These are phyloP conservation scores for Babylonia areolata DNA, from an alignment of 1,140 invertebrate species.

Conservation along the genomic window DNA sequence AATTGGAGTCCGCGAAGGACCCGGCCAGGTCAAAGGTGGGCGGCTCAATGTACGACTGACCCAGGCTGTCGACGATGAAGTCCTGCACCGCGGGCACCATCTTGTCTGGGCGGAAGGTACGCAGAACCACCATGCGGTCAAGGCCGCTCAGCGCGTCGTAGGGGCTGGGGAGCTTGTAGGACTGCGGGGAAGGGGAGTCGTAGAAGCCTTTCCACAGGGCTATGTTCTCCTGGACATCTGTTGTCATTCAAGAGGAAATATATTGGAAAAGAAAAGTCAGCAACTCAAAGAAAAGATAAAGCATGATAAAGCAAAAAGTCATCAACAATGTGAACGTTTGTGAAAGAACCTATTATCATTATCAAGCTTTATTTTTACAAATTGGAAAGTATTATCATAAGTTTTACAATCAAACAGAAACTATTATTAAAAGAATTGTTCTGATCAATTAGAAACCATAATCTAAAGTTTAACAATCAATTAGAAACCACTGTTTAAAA, in stretches of 20 bases:
- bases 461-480: too few relatives aligned
- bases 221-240: slow-evolving; percentile 72
- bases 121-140: slow-evolving; percentile 72
- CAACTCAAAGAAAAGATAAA: too few relatives aligned
- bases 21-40: slow-evolving; percentile 76
- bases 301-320: too few relatives aligned
- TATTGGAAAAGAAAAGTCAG: too few relatives aligned
- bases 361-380: too few relatives aligned
- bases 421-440: too few relatives aligned
- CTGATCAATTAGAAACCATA: too few relatives aligned
- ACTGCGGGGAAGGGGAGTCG: slow-evolving; percentile 73
- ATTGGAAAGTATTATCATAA: too few relatives aligned
- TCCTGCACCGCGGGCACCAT: slow-evolving; percentile 75
- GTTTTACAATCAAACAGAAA: too few relatives aligned
- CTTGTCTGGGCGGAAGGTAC: slow-evolving; percentile 75
- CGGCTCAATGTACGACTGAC: slow-evolving; percentile 75
- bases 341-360: too few relatives aligned
- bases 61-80: slow-evolving; percentile 75
- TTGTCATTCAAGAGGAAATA: slow-evolving; percentile 22
- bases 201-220: slow-evolving; percentile 77
- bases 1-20: slow-evolving; percentile 75
- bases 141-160: slow-evolving; percentile 69
- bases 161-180: slow-evolving; percentile 66
- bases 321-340: too few relatives aligned
- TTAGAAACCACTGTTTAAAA: too few relatives aligned